Conservation (phyloP, 2,888 invertebrate species). For the Liposcelis brunnea region DNA sequence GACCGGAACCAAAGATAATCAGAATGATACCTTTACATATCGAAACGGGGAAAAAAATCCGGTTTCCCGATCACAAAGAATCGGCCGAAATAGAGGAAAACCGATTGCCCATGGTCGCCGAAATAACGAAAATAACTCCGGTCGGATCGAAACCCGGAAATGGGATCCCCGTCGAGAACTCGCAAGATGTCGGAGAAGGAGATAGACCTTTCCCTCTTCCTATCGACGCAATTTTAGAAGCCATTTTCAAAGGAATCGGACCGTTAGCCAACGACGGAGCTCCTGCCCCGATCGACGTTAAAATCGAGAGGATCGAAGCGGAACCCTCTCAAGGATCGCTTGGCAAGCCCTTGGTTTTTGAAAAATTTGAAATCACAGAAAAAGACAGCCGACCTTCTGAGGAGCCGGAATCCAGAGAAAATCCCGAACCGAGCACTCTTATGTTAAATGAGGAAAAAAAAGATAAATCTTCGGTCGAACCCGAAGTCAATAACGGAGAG, state of each 20-base stretch:
- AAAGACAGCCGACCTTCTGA: no score
- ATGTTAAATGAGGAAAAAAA: no score
- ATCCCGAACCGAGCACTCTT: no score
- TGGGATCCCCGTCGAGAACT: background rate
- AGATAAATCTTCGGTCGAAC: no score
- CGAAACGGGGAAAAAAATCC: background rate
- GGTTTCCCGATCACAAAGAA: constrained; percentile 1
- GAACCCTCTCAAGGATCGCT: no score
- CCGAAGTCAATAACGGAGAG: no score
- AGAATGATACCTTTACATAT: no score
- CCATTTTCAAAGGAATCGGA: background rate
- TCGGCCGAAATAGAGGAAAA: no score
- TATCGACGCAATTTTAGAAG: constrained; percentile 4
- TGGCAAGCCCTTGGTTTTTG: no score
- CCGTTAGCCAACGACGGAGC: background rate
- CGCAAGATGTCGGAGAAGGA: background rate
- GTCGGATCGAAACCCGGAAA: background rate
- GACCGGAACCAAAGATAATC: no score
- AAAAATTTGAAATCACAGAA: no score
- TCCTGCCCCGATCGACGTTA: background rate
- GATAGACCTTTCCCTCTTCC: constrained; percentile 1
- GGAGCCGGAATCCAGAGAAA: no score
- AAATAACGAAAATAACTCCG: background rate
- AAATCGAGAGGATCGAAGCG: constrained; percentile 4
- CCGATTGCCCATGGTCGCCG: background rate